Evolutionary conservation across 1,140 invertebrate species (phyloP).

Genomic region (Apis cerana): DNA sequence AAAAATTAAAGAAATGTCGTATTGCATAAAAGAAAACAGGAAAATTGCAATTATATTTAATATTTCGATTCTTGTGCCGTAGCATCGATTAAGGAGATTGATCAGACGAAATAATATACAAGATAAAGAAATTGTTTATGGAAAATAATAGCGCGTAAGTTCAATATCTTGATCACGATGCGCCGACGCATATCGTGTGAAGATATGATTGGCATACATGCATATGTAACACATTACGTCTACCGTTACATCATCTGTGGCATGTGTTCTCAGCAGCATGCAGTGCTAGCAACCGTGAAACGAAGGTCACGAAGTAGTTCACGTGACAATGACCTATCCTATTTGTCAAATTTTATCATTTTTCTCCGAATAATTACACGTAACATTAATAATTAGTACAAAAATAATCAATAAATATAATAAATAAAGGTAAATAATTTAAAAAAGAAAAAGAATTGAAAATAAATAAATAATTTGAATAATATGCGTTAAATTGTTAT

Average conservation of each 20-base stretch:
- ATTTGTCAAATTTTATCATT: not conserved
- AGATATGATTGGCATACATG: slow-evolving; percentile 25
- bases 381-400: no score
- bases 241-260: slow-evolving; percentile 41
- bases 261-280: slow-evolving; percentile 34
- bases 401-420: not conserved
- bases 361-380: not conserved
- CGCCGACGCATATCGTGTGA: slow-evolving; percentile 5
- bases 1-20: not conserved
- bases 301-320: slow-evolving; percentile 48
- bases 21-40: not conserved
- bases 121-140: not conserved
- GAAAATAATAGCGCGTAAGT: not conserved
- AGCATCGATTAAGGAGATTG: no score
- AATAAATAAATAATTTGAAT: no score
- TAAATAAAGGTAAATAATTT: no score
- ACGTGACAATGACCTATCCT: slow-evolving; percentile 61
- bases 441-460: not conserved
- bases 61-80: no score
- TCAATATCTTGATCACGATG: slow-evolving; percentile 15
- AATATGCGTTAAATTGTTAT: no score
- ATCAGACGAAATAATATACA: not conserved
- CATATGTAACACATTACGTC: slow-evolving; percentile 35
- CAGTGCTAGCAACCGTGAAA: slow-evolving; percentile 33
- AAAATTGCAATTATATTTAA: not conserved